Evolutionary conservation across 1,140 invertebrate species (phyloP).

Genomic region (Cydia pomonella): DNA sequence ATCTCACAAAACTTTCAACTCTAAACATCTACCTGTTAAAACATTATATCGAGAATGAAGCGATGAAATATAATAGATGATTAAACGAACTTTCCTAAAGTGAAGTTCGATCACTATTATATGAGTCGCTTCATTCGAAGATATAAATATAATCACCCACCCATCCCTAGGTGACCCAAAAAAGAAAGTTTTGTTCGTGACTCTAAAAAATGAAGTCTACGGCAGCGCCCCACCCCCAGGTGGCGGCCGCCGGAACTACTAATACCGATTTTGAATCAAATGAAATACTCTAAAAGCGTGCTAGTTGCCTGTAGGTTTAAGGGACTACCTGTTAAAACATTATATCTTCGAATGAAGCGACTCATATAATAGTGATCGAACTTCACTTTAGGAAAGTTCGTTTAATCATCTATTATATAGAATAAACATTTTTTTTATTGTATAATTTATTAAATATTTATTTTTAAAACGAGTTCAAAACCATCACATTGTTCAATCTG

Average conservation of each 20-base stretch:
- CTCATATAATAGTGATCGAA: not conserved
- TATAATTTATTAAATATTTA: too few relatives aligned
- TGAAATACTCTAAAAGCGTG: not conserved
- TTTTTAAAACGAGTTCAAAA: too few relatives aligned
- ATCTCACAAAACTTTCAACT: too few relatives aligned
- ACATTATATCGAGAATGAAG: too few relatives aligned
- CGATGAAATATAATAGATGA: not conserved
- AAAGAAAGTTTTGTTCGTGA: not conserved
- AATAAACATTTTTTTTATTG: too few relatives aligned
- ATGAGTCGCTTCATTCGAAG: not conserved
- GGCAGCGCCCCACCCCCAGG: not conserved
- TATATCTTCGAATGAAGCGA: slow-evolving; percentile 2
- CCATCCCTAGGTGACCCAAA: not conserved
- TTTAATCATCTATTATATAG: not conserved
- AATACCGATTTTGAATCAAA: too few relatives aligned
- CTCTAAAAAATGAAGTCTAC: slow-evolving; percentile 1
- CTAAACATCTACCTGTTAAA: too few relatives aligned
- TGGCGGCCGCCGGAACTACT: not conserved
- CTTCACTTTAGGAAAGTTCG: not conserved
- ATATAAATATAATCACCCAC: slow-evolving; percentile 10
- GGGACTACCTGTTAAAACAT: slow-evolving; percentile 11
- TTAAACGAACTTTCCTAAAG: not conserved
- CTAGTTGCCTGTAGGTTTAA: slow-evolving; percentile 16
- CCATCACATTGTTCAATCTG: too few relatives aligned
- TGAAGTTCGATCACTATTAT: not conserved